These are phyloP conservation scores for Brachyrhaphis roseni DNA, from an alignment of 2,797 vertebrate species.

Conservation along the genomic window DNA sequence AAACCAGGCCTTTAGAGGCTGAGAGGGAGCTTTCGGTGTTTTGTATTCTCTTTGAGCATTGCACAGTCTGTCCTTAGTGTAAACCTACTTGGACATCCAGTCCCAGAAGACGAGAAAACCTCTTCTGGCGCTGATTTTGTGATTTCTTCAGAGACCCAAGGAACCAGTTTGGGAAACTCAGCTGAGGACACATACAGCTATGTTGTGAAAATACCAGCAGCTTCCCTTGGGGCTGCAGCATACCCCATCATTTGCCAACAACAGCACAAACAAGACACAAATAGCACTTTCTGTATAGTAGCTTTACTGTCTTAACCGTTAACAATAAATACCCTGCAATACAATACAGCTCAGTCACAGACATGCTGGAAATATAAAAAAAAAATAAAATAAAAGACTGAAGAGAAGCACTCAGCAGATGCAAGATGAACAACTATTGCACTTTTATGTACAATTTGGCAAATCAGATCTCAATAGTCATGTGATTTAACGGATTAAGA, in stretches of 20 bases:
- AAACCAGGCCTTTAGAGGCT: background rate
- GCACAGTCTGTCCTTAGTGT: background rate
- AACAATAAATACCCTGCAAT: constrained; percentile 52
- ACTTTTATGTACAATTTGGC: constrained; percentile 73
- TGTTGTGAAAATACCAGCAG: constrained; percentile 37
- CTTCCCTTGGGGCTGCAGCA: constrained; percentile 33
- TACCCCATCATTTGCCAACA: constrained; percentile 21
- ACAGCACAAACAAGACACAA: constrained; percentile 47
- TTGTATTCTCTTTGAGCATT: background rate
- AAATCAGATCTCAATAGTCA: constrained; percentile 50
- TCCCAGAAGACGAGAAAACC: background rate
- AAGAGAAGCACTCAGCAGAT: constrained; percentile 12
- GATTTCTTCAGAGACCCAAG: constrained; percentile 11
- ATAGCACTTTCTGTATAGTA: constrained; percentile 31
- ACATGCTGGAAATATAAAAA: constrained; percentile 58
- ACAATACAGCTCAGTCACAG: constrained; percentile 48
- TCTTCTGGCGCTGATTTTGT: constrained; percentile 3
- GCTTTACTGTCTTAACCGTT: constrained; percentile 47
- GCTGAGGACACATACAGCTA: constrained; percentile 25
- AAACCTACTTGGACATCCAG: background rate
- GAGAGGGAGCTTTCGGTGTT: background rate
- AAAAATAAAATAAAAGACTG: constrained; percentile 47
- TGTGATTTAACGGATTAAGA: constrained; percentile 46
- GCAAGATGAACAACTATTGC: constrained; percentile 55
- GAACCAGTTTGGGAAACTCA: constrained; percentile 22